Evolutionary conservation across 2,888 invertebrate species (phyloP), one percentile per base, ranked within the genome.

Genomic region (Esperia sulphurella): DNA sequence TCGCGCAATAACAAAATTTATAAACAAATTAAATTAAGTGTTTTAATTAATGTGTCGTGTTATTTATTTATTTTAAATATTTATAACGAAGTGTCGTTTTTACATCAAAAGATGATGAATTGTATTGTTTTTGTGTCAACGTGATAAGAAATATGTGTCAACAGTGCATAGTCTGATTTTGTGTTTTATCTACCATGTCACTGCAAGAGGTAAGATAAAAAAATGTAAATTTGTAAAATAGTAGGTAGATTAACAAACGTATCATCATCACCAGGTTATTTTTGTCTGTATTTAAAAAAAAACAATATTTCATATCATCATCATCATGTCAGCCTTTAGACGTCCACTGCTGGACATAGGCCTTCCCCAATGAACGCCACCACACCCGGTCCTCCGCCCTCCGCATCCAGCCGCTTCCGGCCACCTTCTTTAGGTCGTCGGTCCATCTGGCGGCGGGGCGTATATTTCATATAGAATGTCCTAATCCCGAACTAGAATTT

Each of bases 201-300:
- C 75, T 88, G 51, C 79, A 80, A 62, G 85, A 88, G 88, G 88
- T 88, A 59, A 83, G 85, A 55, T 55, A 50, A 37, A 21, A 33
- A 33, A 14, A 30, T n/a, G 1, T n/a, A 35, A 14, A 39, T 39
- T 13, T 39, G 14, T 38, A 7, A 33, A 3, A 8, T 3, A 38
- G 38, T 8, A 38, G 38, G 12, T 38, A 13, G 38, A 7, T 8
- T 13, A 10, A 7, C 38, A 10, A 10, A n/a, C 7, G 2, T 33
- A 33, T 33, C n/a, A n/a, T n/a, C n/a, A n/a, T n/a, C n/a, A n/a
- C n/a, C n/a, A n/a, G n/a, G n/a, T n/a, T n/a, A n/a, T n/a, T n/a
- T n/a, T n/a, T n/a, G n/a, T n/a, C n/a, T n/a, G n/a, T n/a, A n/a
- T n/a, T n/a, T n/a, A n/a, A n/a, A n/a, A n/a, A n/a, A n/a, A n/a